These are phyloP conservation scores for Anas georgica DNA, from an alignment of 2,797 vertebrate species.

Conservation along the genomic window DNA sequence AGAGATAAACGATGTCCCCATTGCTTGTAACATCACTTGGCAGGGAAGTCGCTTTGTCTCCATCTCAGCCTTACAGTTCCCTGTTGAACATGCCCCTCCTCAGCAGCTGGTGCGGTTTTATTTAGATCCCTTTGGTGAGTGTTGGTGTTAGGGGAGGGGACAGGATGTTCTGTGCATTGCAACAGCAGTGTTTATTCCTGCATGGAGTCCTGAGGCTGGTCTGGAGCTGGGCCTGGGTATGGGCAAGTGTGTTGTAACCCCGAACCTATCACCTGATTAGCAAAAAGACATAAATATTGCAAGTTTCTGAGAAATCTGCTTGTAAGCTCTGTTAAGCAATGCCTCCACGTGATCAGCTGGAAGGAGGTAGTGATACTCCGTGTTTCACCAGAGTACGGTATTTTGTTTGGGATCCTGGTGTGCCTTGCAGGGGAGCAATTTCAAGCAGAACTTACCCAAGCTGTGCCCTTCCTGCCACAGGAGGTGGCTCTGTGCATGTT, in stretches of 20 bases:
- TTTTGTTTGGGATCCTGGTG: slow-evolving; percentile 62
- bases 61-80: slow-evolving; percentile 35
- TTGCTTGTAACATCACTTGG: slow-evolving; percentile 58
- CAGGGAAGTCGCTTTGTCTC: slow-evolving; percentile 51
- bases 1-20: slow-evolving; percentile 56
- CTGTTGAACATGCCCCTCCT: slow-evolving; percentile 65
- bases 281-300: slow-evolving; percentile 49
- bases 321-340: slow-evolving; percentile 52
- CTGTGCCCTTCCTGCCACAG: neutral
- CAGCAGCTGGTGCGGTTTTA: slow-evolving; percentile 73
- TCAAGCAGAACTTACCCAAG: neutral
- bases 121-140: slow-evolving; percentile 56
- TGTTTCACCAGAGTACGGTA: slow-evolving; percentile 50
- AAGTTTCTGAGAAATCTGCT: slow-evolving; percentile 38
- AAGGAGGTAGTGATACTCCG: slow-evolving; percentile 64
- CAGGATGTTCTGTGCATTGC: slow-evolving; percentile 63
- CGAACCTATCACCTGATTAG: slow-evolving; percentile 35
- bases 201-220: slow-evolving; percentile 53
- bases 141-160: slow-evolving; percentile 51
- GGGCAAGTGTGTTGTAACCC: slow-evolving; percentile 65
- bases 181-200: slow-evolving; percentile 57
- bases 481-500: neutral
- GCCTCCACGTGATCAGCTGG: slow-evolving; percentile 56
- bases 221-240: slow-evolving; percentile 56
- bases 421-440: slow-evolving; percentile 39